Percentiles rank a stretch among this genome's conserved stretches.
phyloP scores from a whole-genome alignment of 2,888 invertebrate genomes.

The Labia minor region DNA sequence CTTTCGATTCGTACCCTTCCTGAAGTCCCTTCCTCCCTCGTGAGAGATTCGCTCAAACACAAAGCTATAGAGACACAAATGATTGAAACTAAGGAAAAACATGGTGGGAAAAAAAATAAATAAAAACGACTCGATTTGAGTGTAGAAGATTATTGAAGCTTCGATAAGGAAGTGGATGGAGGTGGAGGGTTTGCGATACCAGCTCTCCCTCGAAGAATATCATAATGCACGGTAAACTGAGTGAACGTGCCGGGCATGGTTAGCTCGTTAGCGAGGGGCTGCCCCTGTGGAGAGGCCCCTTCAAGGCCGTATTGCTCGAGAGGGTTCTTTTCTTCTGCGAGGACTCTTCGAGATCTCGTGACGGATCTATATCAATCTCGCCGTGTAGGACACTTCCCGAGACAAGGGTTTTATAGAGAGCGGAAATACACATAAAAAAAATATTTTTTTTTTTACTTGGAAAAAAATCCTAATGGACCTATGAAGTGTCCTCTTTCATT shows the following conservation, averaged over 20 bases:
- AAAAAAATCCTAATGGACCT: no score
- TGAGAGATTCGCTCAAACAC: neutral
- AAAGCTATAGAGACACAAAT: neutral
- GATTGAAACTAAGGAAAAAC: neutral
- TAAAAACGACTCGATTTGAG: constrained; percentile 4
- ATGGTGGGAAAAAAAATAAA: neutral
- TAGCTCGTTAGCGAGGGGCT: constrained; percentile 15
- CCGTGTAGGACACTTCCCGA: neutral
- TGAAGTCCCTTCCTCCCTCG: neutral
- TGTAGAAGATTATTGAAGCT: neutral
- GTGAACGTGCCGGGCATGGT: constrained; percentile 9
- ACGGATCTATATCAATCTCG: neutral
- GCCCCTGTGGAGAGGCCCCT: neutral
- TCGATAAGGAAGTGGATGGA: neutral
- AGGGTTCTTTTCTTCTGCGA: neutral
- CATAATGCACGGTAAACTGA: constrained; percentile 17
- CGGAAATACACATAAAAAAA: no score
- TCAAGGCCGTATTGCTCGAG: neutral
- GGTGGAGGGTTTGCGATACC: no score
- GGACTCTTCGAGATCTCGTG: neutral
- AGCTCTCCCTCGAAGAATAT: neutral
- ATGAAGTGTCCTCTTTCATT: no score
- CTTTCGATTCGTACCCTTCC: neutral
- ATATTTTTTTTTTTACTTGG: no score
- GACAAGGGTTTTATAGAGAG: neutral